Percentiles rank a stretch among this genome's conserved stretches.
These are phyloP conservation scores for Argopecten irradians DNA, from an alignment of 1,140 invertebrate genomes.

Conservation along the genomic window DNA sequence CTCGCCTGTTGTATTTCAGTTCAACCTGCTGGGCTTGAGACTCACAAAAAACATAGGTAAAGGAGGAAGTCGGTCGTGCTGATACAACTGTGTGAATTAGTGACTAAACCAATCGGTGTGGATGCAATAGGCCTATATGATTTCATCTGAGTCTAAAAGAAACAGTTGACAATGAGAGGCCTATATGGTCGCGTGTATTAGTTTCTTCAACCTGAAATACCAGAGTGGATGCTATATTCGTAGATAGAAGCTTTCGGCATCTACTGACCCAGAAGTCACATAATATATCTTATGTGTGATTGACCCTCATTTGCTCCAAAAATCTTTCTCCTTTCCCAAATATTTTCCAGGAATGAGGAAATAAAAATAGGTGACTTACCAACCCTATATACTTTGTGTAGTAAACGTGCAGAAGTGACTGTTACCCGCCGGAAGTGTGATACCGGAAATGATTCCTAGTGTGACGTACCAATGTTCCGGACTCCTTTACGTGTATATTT, in stretches of 20 bases:
- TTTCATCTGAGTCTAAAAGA: background rate
- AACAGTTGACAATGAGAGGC: background rate
- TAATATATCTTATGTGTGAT: background rate
- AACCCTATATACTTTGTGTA: background rate
- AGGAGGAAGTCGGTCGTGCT: background rate
- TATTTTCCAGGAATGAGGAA: constrained; percentile 7
- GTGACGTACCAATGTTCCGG: background rate
- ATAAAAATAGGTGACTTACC: background rate
- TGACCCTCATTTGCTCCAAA: constrained; percentile 2
- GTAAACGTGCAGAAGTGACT: background rate
- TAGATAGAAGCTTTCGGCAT: background rate
- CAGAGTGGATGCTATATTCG: background rate
- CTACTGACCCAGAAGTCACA: background rate
- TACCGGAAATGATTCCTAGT: constrained; percentile 8
- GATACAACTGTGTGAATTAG: constrained; percentile 4
- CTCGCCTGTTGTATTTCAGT: constrained; percentile 15
- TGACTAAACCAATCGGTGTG: constrained; percentile 7
- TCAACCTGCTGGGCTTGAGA: background rate
- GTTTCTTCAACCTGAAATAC: background rate
- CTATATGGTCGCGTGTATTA: background rate
- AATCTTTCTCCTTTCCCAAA: constrained; percentile 1
- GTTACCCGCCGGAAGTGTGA: constrained; percentile 3
- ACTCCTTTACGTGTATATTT: background rate
- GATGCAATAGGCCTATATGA: background rate
- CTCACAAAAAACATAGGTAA: background rate